These are phyloP conservation scores for Schizopygopsis pylzovi DNA, from an alignment of 2,797 vertebrate genomes.

Conservation along the genomic window DNA sequence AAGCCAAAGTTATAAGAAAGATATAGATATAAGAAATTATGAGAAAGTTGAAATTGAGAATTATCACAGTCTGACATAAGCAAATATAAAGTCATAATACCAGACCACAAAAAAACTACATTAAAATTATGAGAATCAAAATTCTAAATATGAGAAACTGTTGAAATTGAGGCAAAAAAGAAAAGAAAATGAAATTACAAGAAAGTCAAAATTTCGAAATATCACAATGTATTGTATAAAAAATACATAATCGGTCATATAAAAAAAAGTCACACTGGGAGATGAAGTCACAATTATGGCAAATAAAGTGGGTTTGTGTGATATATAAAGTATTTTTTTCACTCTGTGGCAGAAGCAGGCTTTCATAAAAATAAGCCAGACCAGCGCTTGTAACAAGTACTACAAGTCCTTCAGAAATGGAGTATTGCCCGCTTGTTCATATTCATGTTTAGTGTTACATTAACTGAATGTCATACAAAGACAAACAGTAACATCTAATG, in stretches of 20 bases:
- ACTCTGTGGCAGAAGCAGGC: neutral
- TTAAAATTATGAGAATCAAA: neutral
- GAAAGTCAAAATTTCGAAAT: neutral
- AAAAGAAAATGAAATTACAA: neutral
- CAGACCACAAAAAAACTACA: neutral
- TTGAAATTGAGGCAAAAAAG: neutral
- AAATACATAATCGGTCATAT: neutral
- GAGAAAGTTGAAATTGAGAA: neutral
- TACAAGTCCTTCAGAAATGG: neutral
- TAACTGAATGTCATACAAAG: neutral
- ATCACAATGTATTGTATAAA: neutral
- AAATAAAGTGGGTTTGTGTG: neutral
- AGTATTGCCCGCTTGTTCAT: neutral
- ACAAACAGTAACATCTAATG: neutral
- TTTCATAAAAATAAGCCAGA: neutral
- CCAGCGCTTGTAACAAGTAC: neutral
- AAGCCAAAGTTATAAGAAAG: neutral
- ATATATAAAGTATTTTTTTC: neutral
- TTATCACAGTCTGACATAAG: neutral
- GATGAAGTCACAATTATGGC: neutral
- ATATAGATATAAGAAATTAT: neutral
- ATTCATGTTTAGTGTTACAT: conserved; percentile 5
- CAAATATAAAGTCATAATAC: neutral
- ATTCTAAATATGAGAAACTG: neutral
- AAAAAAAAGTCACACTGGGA: neutral